These are phyloP conservation scores for Elephas maximus DNA, from an alignment of 2,113 vertebrate species.

Conservation along the genomic window DNA sequence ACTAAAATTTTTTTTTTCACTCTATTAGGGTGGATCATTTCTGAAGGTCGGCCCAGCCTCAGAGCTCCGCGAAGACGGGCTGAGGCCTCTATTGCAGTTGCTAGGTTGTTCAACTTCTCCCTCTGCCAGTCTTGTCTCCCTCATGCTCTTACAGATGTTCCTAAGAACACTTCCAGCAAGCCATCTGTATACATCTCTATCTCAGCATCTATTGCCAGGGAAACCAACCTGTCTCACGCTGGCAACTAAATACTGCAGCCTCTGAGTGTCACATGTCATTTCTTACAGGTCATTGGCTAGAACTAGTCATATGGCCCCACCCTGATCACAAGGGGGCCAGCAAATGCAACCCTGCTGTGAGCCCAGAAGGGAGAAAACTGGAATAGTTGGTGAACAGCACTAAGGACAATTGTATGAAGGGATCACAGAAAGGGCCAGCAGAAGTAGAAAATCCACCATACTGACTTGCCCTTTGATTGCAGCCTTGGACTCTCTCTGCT, in stretches of 20 bases:
- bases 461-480: not conserved
- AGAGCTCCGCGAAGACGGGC: not conserved
- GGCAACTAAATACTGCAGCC: not conserved
- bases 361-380: not conserved
- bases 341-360: not conserved
- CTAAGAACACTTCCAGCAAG: not conserved
- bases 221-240: not conserved
- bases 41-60: not conserved
- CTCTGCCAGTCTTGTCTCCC: not conserved
- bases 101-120: not conserved
- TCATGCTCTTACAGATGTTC: not conserved
- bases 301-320: not conserved
- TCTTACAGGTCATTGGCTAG: constrained; percentile 25
- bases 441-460: no score
- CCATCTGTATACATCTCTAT: not conserved
- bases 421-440: not conserved
- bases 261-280: not conserved
- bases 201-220: not conserved
- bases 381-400: not conserved
- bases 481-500: not conserved
- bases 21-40: not conserved
- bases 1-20: no score
- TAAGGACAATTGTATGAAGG: not conserved
- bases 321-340: not conserved
- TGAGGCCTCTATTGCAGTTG: not conserved